Percentiles rank a stretch among this genome's conserved stretches.
phyloP scores from a whole-genome alignment of 64 coral and sea anemone species.

The Astreopora myriophthalma region DNA sequence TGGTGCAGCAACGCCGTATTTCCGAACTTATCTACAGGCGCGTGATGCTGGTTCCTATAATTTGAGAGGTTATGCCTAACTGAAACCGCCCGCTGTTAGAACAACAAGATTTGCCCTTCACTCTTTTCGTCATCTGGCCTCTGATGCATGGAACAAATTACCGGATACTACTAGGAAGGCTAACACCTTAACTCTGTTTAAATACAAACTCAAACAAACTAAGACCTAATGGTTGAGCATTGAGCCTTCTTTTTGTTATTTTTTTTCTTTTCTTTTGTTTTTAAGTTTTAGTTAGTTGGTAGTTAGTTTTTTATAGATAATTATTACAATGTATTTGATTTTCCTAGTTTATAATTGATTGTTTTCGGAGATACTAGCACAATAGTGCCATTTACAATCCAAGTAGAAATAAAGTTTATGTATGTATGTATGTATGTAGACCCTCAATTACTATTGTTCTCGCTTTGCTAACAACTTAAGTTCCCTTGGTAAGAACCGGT shows the following conservation, averaged over 20 bases:
- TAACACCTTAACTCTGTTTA: not conserved
- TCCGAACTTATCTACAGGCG: not conserved
- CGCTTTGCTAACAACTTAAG: too few relatives aligned
- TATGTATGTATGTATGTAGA: not conserved
- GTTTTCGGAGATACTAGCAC: slow-evolving; percentile 20
- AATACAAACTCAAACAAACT: not conserved
- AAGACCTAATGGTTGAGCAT: not conserved
- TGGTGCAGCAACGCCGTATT: not conserved
- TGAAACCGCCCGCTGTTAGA: not conserved
- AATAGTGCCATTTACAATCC: not conserved
- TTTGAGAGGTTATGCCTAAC: not conserved
- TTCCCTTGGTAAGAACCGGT: too few relatives aligned
- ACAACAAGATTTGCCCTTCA: not conserved
- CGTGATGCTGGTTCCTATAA: not conserved
- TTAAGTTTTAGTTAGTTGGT: too few relatives aligned
- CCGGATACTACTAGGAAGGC: not conserved
- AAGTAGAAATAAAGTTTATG: not conserved
- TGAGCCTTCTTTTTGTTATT: not conserved
- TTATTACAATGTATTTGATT: not conserved
- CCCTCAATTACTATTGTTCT: too few relatives aligned
- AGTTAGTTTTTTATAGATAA: not conserved
- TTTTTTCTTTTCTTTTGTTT: not conserved
- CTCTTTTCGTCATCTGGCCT: not conserved
- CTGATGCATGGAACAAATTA: not conserved
- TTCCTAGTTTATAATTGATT: not conserved